Conservation (phyloP, 2,113 vertebrate genomes). For the Salvator merianae region DNA sequence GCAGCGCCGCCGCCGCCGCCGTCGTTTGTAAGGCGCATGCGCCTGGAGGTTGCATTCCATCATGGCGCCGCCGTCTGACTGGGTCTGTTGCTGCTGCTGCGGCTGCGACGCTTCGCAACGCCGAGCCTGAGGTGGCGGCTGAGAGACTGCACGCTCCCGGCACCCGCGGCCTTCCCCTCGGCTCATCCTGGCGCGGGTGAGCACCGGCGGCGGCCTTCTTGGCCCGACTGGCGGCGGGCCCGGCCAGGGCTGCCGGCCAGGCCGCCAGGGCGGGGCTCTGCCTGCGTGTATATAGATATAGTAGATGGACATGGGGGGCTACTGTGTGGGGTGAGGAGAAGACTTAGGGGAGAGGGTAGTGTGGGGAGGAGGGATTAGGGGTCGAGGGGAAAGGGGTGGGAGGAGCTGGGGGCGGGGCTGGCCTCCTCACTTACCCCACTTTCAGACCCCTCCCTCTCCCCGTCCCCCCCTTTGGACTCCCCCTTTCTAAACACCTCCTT, state of each 20-base stretch:
- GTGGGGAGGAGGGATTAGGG: not conserved
- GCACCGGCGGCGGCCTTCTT: not conserved
- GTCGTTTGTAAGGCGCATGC: conserved; percentile 35
- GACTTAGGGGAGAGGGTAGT: not conserved
- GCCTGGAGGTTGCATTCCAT: conserved; percentile 58
- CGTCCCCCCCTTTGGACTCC: no score
- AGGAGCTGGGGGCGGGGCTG: not conserved
- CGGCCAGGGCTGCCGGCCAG: no score
- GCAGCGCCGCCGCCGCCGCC: not conserved
- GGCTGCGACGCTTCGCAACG: conserved; percentile 31
- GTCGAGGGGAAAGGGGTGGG: not conserved
- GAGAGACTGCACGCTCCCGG: not conserved
- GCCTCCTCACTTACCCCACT: not conserved
- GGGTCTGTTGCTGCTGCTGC: conserved; percentile 12
- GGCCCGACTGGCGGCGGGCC: not conserved
- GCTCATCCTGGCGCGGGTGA: not conserved
- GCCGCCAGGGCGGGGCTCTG: not conserved
- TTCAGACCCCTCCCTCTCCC: no score
- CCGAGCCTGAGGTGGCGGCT: conserved; percentile 39
- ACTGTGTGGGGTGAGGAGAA: not conserved
- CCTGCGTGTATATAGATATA: no score
- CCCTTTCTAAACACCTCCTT: not conserved
- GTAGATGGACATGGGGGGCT: not conserved
- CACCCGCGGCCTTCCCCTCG: not conserved
- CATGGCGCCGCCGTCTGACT: conserved; percentile 57